Percentiles rank a stretch among this genome's conserved stretches.
phyloP scores from a whole-genome alignment of 2,797 vertebrate genomes.

The Cichlasoma orientale region DNA sequence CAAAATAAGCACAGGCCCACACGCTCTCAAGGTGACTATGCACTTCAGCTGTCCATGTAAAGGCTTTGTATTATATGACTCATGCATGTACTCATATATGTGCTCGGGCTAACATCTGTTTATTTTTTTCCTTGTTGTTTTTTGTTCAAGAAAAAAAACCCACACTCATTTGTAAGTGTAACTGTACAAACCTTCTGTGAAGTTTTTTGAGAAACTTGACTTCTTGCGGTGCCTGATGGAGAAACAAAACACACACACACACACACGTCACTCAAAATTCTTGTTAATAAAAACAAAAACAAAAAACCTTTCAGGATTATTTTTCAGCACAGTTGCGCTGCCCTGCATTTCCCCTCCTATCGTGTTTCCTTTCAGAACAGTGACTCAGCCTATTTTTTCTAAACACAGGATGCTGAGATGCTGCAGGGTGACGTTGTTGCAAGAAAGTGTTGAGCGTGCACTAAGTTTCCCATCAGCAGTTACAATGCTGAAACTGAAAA shows the following conservation, averaged over 20 bases:
- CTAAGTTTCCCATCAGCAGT: not conserved
- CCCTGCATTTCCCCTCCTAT: not conserved
- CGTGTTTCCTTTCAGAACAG: conserved; percentile 26
- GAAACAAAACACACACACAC: conserved; percentile 2
- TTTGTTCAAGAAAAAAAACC: not conserved
- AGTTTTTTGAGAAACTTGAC: conserved; percentile 89
- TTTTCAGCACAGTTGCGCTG: not conserved
- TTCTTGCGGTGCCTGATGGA: conserved; percentile 89
- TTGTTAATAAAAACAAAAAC: not conserved
- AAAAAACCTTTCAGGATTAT: not conserved
- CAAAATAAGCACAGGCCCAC: not conserved
- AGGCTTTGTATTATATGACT: not conserved
- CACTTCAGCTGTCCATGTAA: too few species aligned
- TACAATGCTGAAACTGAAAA: not conserved
- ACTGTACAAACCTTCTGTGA: conserved; percentile 89
- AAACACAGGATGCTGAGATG: conserved; percentile 18
- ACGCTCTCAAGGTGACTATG: too few species aligned
- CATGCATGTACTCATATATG: too few species aligned
- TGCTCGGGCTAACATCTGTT: accelerated
- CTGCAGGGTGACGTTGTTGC: conserved; percentile 21
- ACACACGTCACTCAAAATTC: not conserved
- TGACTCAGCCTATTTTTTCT: conserved; percentile 39
- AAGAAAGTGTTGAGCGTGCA: conserved; percentile 16
- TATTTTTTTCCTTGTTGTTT: not conserved
- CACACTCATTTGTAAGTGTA: not conserved